Base-by-base conservation (phyloP, 2,113 vertebrate genomes). In the Echinops telfairi region DNA sequence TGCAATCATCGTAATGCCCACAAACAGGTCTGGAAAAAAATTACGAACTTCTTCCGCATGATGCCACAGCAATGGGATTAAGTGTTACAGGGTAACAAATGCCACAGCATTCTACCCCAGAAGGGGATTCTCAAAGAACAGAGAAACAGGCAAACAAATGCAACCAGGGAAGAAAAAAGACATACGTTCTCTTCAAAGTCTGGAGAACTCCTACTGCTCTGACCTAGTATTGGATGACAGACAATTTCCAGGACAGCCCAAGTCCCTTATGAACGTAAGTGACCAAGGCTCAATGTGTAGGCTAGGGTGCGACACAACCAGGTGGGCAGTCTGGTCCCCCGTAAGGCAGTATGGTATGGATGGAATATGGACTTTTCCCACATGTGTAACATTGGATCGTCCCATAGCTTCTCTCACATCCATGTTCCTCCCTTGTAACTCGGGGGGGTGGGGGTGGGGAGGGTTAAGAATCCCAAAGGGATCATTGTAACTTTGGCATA, bases 21-120 rank as follows among this genome's bases (percentile, higher is more conserved):
- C 36, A 90, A n/a, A 92, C 0, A 75, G 70, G 86, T 19, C 53
- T 78, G 29, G 57, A 88, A 91, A 89, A 85, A 43, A 43, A 62
- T 43, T 12, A 66, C 0, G 4, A 57, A 58, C 19, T 36, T 83
- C 79, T 76, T 95, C 77, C 43, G 81, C 80, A 84, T 31, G 71
- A 85, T 33, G 53, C 84, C 78, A 92, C 7, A 82, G 84, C 78
- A 91, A 58, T 3, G 22, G 62, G 40, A 90, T 80, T 71, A 64
- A 76, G 12, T 27, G n/a, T 19, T 62, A 1, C 12, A 38, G 25
- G 33, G 23, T 62, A 90, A 76, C 2, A 19, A 4, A 11, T 53
- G 62, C 23, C 68, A 86, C 14, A 20, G n/a, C 7, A 43, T 31
- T 90, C 66, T n/a, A 36, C 76, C 78, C 79, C 29, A 62, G 43